A percentile compares a stretch with the other conserved stretches of the same genome.
phyloP scores from a whole-genome alignment of 2,888 invertebrate genomes.

The Orthonychiurus folsomi region DNA sequence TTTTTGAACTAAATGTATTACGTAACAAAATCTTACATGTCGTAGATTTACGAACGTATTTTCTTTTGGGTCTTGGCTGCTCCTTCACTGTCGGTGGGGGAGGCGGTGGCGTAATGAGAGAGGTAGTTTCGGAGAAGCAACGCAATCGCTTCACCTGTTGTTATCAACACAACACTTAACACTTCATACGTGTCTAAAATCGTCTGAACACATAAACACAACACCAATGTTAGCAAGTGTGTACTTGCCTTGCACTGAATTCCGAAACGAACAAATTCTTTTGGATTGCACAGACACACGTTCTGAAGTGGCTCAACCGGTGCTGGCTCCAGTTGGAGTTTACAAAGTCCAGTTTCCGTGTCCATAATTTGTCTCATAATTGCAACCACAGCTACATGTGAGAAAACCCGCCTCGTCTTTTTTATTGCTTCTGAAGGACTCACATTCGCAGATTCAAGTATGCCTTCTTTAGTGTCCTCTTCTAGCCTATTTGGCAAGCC shows the following conservation, averaged over 20 bases:
- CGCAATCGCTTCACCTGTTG: constrained; percentile 7
- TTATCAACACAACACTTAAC: background rate
- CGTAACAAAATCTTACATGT: too few relatives aligned
- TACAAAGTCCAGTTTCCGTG: background rate
- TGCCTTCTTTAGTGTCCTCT: too few relatives aligned
- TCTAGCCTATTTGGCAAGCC: too few relatives aligned
- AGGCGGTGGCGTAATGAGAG: background rate
- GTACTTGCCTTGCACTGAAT: constrained; percentile 6
- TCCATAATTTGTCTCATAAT: background rate
- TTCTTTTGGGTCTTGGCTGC: background rate
- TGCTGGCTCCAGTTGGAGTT: background rate
- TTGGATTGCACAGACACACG: background rate
- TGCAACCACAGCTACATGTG: constrained; percentile 6
- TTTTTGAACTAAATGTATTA: too few relatives aligned
- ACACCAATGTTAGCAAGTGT: too few relatives aligned
- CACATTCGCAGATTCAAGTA: too few relatives aligned
- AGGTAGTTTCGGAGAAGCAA: background rate
- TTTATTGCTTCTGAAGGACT: background rate
- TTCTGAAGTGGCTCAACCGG: too few relatives aligned
- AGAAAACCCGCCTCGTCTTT: background rate
- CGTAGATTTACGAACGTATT: background rate
- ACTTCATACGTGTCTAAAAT: background rate
- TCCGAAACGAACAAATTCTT: background rate
- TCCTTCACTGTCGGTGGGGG: background rate
- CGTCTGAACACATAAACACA: too few relatives aligned